Evolutionary conservation across 2,797 vertebrate species (phyloP), one percentile per base, ranked within the genome.

Genomic region (Eulemur mongoz): DNA sequence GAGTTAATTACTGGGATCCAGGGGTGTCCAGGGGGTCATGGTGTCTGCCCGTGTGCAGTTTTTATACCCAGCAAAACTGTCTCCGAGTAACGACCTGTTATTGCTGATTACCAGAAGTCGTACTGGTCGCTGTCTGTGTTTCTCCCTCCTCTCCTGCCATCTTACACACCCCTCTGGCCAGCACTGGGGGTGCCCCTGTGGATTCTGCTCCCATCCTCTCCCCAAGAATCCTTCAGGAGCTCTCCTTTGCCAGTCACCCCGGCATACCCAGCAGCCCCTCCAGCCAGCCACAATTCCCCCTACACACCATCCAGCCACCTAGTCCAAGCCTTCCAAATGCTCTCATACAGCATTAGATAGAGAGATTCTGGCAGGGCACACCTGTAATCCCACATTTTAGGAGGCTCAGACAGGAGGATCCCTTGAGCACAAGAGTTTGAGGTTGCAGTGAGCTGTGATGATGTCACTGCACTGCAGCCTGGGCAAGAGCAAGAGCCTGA

Each of bases 151-250:
- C 50, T n/a, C 25, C 3, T 14, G 15, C 32, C 32, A 3, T 25
- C n/a, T n/a, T 2, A 11, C 25, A 11, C 25, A 2, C 8, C 5
- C 14, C 15, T 48, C 40, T 9, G 48, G 70, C n/a, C 80, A 5
- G 3, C 63, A 1, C 23, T 40, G 57, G 40, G n/a, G 12, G 15
- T 0, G 0, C 17, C 35, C 1, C 2, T 10, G 4, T 1, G 35
- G 63, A 18, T 38, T 65, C 65, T 82, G 81, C 27, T 43, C 70
- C 50, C 27, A 27, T 15, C 48, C 40, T n/a, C 43, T 52, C 76
- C n/a, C 48, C 23, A 30, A 40, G 54, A 69, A 23, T 17, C 52
- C 23, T 17, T 52, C 38, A 32, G 15, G 11, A 23, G 59, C 48
- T 50, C 32, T 32, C 48, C 25, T 48, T 25, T 15, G 59, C 40